Evolutionary conservation across 2,797 vertebrate species (phyloP), one percentile per base, ranked within the genome.

Genomic region (Chanos chanos): DNA sequence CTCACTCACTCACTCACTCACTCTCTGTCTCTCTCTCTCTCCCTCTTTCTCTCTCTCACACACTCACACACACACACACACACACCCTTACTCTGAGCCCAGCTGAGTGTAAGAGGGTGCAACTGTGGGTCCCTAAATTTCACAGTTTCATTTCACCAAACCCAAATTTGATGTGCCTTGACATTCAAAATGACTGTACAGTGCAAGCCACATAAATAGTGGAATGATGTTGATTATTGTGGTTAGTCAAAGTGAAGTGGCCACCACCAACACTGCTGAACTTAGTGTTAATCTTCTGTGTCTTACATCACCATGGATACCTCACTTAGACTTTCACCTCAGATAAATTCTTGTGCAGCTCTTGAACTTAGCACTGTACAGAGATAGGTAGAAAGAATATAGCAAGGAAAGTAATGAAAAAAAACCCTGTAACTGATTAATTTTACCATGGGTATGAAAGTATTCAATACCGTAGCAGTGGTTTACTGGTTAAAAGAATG

Each of bases 221-320:
- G n/a, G n/a, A n/a, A n/a, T n/a, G n/a, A n/a, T n/a, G n/a, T n/a
- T n/a, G n/a, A n/a, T n/a, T n/a, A n/a, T n/a, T n/a, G n/a, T n/a
- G n/a, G n/a, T n/a, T n/a, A n/a, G n/a, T n/a, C n/a, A n/a, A n/a
- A n/a, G n/a, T n/a, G n/a, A n/a, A n/a, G n/a, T n/a, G n/a, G n/a
- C n/a, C n/a, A n/a, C n/a, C n/a, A n/a, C n/a, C n/a, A n/a, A n/a
- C n/a, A n/a, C n/a, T n/a, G n/a, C n/a, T 71, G 67, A 34, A 76
- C 69, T 79, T 69, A 53, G 44, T 64, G 37, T 54, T 37, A 27
- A 1, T 63, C 16, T 64, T 54, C 54, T 61, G 70, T 8, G 34
- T 55, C 68, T 76, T 66, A 70, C 41, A 71, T 81, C 75, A 71
- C 64, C 55, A 24, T n/a, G 15, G 60, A 44, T 66, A 67, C 34